These are phyloP conservation scores for Muntiacus muntjak DNA, from an alignment of 2,113 vertebrate species.

Conservation along the genomic window DNA sequence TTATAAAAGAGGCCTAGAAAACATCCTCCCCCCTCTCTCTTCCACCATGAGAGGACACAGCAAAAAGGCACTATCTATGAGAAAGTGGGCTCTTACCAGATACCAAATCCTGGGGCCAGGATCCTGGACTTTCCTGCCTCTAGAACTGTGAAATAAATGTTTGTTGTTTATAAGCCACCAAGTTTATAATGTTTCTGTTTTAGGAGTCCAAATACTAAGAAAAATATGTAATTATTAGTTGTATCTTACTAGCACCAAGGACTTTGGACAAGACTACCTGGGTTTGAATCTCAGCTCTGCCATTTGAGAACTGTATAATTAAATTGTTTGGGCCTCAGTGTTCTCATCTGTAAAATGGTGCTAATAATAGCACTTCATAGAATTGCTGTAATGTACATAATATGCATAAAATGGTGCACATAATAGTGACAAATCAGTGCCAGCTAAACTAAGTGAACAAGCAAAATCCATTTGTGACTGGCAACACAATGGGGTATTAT, in stretches of 20 bases:
- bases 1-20: not conserved
- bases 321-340: not conserved
- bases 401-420: not conserved
- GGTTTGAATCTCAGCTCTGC: not conserved
- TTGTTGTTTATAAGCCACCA: not conserved
- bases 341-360: not conserved
- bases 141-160: not conserved
- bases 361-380: not conserved
- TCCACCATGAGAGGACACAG: not conserved
- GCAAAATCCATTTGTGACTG: not conserved
- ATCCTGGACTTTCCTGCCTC: not conserved
- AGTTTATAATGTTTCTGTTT: not conserved
- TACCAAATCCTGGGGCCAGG: not conserved
- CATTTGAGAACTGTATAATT: not conserved
- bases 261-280: not conserved
- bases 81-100: not conserved
- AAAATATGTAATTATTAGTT: not conserved
- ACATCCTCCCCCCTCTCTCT: not conserved
- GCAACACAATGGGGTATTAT: not conserved
- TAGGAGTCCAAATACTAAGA: not conserved
- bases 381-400: not conserved
- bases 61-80: not conserved
- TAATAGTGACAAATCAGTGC: not conserved
- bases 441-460: not conserved
- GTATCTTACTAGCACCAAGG: not conserved